phyloP scores from a whole-genome alignment of 30 jellyfish, hydroid and myxozoan genomes.

The Aurelia sp. region DNA sequence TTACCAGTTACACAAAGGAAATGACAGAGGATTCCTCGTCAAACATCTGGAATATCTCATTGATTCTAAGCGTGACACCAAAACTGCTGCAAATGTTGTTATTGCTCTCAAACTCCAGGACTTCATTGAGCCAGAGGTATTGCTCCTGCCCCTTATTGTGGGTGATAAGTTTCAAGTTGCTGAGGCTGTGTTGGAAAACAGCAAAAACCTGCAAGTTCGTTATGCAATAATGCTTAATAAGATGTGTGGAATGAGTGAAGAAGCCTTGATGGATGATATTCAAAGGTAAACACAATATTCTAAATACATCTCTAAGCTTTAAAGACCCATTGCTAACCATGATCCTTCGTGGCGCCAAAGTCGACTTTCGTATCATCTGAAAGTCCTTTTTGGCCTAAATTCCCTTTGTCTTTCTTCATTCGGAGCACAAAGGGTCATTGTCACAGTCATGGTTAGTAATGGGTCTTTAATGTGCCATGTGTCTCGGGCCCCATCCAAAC shows the following conservation, averaged over 20 bases:
- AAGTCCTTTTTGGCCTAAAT: no score
- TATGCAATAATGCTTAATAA: slow-evolving; percentile 77
- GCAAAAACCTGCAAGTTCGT: slow-evolving; percentile 56
- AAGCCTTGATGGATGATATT: slow-evolving; percentile 58
- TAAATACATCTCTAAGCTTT: not conserved
- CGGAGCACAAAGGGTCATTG: no score
- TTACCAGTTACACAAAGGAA: slow-evolving; percentile 61
- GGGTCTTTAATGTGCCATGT: no score
- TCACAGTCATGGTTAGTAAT: no score
- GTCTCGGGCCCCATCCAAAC: no score
- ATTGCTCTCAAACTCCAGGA: slow-evolving; percentile 73
- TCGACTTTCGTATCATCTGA: no score
- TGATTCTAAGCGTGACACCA: slow-evolving; percentile 64
- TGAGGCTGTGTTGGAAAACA: slow-evolving; percentile 70
- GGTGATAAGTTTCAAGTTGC: slow-evolving; percentile 89
- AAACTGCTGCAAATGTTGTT: slow-evolving; percentile 79
- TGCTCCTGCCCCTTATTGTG: slow-evolving; percentile 82
- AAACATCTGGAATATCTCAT: slow-evolving; percentile 33
- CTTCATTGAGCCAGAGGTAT: slow-evolving; percentile 62
- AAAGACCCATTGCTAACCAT: no score
- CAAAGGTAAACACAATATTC: slow-evolving; percentile 34
- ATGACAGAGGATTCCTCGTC: slow-evolving; percentile 41
- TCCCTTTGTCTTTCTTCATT: no score
- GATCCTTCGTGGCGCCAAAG: no score
- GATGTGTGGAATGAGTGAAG: slow-evolving; percentile 83